A percentile compares a stretch with the other conserved stretches of the same genome.
phyloP scores from a whole-genome alignment of 2,888 invertebrate genomes.

The Metacarcinus magister region DNA sequence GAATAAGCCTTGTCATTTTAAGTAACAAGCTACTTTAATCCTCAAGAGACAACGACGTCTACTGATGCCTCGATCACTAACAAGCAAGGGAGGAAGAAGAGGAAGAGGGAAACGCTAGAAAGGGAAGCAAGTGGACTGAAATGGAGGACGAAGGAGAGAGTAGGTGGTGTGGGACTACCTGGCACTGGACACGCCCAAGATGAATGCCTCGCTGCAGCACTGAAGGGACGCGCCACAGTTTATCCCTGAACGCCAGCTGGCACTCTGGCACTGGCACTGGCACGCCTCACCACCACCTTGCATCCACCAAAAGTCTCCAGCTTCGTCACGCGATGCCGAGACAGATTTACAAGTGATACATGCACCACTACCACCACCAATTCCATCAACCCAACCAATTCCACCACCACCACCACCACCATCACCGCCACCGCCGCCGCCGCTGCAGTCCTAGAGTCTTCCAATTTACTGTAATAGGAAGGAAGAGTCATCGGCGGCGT shows the following conservation, averaged over 20 bases:
- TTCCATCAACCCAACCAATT: background rate
- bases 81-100: too few relatives aligned
- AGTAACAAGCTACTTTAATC: too few relatives aligned
- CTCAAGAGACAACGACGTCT: too few relatives aligned
- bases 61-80: too few relatives aligned
- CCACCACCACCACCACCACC: background rate
- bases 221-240: background rate
- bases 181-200: too few relatives aligned
- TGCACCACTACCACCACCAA: background rate
- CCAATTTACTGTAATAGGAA: conserved; percentile 23
- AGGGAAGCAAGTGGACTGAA: background rate
- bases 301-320: background rate
- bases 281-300: background rate
- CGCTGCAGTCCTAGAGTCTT: background rate
- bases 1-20: too few relatives aligned
- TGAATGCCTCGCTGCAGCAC: too few relatives aligned
- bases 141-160: background rate
- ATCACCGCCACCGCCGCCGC: background rate
- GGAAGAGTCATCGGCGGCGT: conserved; percentile 5
- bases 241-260: background rate
- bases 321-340: background rate
- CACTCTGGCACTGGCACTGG: background rate
- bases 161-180: background rate
- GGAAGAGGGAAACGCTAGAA: background rate
- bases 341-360: background rate